Percentiles rank a stretch among this genome's conserved stretches.
These are phyloP conservation scores for Pogoniulus pusillus DNA, from an alignment of 2,797 vertebrate genomes.

Conservation along the genomic window DNA sequence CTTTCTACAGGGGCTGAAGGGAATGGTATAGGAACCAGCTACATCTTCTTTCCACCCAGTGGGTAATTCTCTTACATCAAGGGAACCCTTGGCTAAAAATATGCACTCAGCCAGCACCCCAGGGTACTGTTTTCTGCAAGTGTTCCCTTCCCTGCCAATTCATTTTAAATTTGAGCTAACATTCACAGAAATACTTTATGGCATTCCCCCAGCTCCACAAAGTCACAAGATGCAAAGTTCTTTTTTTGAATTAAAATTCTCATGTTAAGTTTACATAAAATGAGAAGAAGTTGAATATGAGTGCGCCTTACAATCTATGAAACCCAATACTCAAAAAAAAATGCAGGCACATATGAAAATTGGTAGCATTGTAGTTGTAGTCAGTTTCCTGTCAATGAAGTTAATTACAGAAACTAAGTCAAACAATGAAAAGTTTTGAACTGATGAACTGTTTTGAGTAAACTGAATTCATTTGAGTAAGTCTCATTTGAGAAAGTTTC, in stretches of 20 bases:
- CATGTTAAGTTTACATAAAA: background rate
- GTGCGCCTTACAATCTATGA: background rate
- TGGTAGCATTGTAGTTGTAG: background rate
- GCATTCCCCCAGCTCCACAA: constrained; percentile 40
- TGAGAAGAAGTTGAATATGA: background rate
- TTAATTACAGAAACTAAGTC: background rate
- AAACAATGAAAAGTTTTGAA: background rate
- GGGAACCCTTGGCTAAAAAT: constrained; percentile 25
- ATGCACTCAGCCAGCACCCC: constrained; percentile 13
- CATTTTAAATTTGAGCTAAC: constrained; percentile 58
- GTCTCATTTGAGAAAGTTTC: background rate
- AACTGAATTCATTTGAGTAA: background rate
- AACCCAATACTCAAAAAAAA: background rate
- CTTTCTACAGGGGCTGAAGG: constrained; percentile 9
- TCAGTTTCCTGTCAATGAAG: background rate
- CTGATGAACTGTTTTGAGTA: background rate
- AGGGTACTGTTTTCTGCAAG: constrained; percentile 37
- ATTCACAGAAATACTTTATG: constrained; percentile 29
- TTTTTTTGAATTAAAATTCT: background rate
- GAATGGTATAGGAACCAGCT: background rate
- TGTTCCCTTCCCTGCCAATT: constrained; percentile 52
- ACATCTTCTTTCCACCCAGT: constrained; percentile 15
- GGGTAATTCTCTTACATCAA: background rate
- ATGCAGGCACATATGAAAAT: background rate
- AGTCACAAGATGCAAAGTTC: constrained; percentile 12